Evolutionary conservation across 2,113 vertebrate species (phyloP), one percentile per base, ranked within the genome.

Genomic region (Zosterops borbonicus): DNA sequence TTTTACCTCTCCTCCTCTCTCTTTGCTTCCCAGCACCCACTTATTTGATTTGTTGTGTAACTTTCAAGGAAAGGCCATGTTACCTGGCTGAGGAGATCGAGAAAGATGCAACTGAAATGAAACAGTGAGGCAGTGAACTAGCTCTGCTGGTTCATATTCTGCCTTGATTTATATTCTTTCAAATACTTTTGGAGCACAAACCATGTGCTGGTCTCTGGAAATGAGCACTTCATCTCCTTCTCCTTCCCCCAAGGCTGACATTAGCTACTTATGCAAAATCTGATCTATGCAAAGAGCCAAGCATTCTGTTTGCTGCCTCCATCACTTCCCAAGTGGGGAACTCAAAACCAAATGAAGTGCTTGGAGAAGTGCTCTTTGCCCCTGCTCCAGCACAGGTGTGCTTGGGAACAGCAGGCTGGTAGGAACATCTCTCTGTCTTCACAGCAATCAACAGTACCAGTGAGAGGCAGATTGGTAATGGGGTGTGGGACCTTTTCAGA

Each of bases 81-180:
- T 93, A 96, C 94, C 96, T 97, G 93, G 75, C 80, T 94, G 91
- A 95, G 92, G 82, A 89, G 90, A 97, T 74, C 81, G 95, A 95
- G 89, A 83, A 65, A 76, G 87, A 74, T 78, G 60, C 83, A 88
- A 82, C 68, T 80, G 69, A 94, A 97, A 95, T 88, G 77, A 94
- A 97, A 96, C 23, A 70, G 87, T 56, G 64, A 55, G 39, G 74
- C 85, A 91, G 71, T 93, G 92, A 96, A 95, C 97, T 94, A 95
- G 87, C 47, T 67, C 92, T 82, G 42, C 95, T 0, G 5, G 79
- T 97, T 97, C 93, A 58, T 94, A 78, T 84, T 95, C 87, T 89
- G 58, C 44, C 68, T 84, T 97, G 98, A 98, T 97, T 97, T 96
- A 97, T 97, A 44, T 28, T 94, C 90, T 91, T 96, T 84, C 75